Evolutionary conservation across 2,888 invertebrate species (phyloP), one percentile per base, ranked within the genome.

Genomic region (Tribolium freemani): DNA sequence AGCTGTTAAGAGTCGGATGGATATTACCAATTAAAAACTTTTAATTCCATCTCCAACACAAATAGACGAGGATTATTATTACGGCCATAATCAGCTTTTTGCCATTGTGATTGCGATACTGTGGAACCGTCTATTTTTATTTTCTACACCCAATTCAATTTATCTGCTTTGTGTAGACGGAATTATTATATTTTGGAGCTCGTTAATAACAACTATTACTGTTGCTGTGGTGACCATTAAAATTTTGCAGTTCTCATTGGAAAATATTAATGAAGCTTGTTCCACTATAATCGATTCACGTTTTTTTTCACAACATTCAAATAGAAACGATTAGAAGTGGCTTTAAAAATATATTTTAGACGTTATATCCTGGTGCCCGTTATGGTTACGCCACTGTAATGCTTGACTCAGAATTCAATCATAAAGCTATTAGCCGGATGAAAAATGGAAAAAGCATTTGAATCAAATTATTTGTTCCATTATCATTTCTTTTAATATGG

Each of bases 351-450:
- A 31, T 31, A 3, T 31, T 31, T 31, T 31, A 31, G 9, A 3
- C 31, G 9, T 31, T 9, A 31, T 5, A 31, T 5, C 9, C 3
- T 5, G 9, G 31, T 31, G n/a, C n/a, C n/a, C n/a, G n/a, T n/a
- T n/a, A n/a, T n/a, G 31, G 16, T 16, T 16, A 16, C 16, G 26
- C 26, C 26, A 26, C 26, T 26, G 64, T 45, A 64, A 64, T 45
- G 16, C 45, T 54, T 54, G 53, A 64, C 53, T 64, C 53, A 44
- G 11, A 64, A 53, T 54, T 38, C 64, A 64, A 64, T 64, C 64
- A 64, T 64, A 64, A 64, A 64, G 64, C 64, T 64, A 64, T 64
- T 64, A 64, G 44, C 45, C 45, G 53, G 26, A 64, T 64, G 64
- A 64, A 64, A 64, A 64, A 63, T 63, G 63, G 48, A 53, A 54